Conservation (phyloP, 2,797 vertebrate species). For the Danio choprae region DNA sequence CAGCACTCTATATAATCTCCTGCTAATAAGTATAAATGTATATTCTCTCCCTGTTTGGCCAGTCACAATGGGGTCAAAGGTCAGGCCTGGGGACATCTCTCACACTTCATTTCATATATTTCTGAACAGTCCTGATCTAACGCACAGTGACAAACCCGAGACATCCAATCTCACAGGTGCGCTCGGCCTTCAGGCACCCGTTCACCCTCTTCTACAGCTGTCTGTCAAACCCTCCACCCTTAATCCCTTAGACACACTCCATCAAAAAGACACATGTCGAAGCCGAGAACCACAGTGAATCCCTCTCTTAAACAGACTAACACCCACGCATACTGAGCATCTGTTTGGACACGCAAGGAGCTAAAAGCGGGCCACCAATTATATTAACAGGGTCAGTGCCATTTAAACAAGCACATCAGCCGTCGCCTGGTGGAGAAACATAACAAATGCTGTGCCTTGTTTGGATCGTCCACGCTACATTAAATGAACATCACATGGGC, state of each 20-base stretch:
- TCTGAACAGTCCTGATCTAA: slow-evolving; percentile 32
- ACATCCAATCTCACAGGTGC: slow-evolving; percentile 46
- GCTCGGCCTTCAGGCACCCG: slow-evolving; percentile 14
- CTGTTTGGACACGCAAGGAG: slow-evolving; percentile 52
- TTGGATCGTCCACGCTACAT: slow-evolving; percentile 41
- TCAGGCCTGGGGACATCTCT: slow-evolving; percentile 12
- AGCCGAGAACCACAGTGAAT: not conserved
- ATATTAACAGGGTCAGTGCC: slow-evolving; percentile 43
- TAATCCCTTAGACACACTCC: slow-evolving; percentile 38
- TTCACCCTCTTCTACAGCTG: slow-evolving; percentile 20
- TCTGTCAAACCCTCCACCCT: slow-evolving; percentile 42
- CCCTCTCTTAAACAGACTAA: slow-evolving; percentile 14
- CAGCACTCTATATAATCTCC: not conserved
- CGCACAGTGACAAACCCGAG: slow-evolving; percentile 35
- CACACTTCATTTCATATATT: slow-evolving; percentile 29
- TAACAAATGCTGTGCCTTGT: slow-evolving; percentile 49
- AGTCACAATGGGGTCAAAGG: slow-evolving; percentile 13
- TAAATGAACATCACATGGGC: slow-evolving; percentile 44
- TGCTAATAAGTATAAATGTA: not conserved
- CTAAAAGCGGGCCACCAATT: slow-evolving; percentile 54
- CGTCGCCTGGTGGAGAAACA: slow-evolving; percentile 45
- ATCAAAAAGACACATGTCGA: slow-evolving; percentile 31
- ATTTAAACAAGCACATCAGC: slow-evolving; percentile 39
- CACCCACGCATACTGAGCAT: not conserved
- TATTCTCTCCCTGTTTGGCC: slow-evolving; percentile 9